These are phyloP conservation scores for Marmota monax DNA, from an alignment of 2,113 vertebrate genomes.

Conservation along the genomic window DNA sequence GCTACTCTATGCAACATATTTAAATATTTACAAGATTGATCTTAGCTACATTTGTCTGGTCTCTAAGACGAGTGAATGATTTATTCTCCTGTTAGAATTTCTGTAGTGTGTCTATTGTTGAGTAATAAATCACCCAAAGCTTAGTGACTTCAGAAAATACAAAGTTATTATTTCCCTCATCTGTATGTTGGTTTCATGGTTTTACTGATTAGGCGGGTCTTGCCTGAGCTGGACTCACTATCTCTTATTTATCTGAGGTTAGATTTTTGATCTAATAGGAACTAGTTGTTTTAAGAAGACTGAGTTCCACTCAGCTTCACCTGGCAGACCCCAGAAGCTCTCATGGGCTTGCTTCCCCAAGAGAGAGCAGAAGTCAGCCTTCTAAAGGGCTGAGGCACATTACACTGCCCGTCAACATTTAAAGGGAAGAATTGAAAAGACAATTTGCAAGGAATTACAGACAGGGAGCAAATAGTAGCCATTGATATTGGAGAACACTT, in stretches of 20 bases:
- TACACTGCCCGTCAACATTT: not conserved
- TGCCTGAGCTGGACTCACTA: not conserved
- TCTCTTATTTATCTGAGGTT: not conserved
- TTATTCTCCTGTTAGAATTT: not conserved
- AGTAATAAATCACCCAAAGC: not conserved
- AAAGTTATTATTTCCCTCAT: not conserved
- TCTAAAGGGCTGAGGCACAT: not conserved
- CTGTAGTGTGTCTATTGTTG: not conserved
- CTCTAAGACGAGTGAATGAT: not conserved
- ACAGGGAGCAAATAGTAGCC: not conserved
- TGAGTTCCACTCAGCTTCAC: accelerated
- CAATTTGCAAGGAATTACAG: not conserved
- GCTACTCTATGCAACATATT: not conserved
- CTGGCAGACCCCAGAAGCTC: not conserved
- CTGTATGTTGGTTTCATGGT: not conserved
- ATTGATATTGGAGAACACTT: not conserved
- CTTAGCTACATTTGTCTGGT: not conserved
- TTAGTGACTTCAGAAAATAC: not conserved
- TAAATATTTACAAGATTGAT: constrained; percentile 36
- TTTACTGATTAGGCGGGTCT: not conserved
- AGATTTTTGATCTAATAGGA: not conserved
- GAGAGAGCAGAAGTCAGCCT: not conserved
- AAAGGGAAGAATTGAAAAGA: not conserved
- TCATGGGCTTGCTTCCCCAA: not conserved
- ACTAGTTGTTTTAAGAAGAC: accelerated